A percentile compares a stretch with the other conserved stretches of the same genome.
Evolutionary conservation across 2,113 vertebrate species (phyloP).

Genomic region (Leptobrachium leishanense): DNA sequence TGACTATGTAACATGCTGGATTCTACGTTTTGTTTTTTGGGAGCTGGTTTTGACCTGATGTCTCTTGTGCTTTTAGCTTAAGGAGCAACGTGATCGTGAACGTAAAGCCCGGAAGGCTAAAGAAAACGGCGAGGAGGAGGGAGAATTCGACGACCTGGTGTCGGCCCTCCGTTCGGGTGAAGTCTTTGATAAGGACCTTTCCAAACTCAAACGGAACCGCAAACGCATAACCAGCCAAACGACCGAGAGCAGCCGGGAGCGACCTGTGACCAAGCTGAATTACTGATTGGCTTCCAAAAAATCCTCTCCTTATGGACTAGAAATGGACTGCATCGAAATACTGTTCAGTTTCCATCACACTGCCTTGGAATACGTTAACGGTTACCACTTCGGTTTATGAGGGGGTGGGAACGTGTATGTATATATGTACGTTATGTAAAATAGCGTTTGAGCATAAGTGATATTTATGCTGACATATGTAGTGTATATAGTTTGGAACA

Average conservation of each 20-base stretch:
- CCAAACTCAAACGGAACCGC: slow-evolving; percentile 95
- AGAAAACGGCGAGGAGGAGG: slow-evolving; percentile 90
- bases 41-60: too few relatives aligned
- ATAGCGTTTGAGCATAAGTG: slow-evolving; percentile 52
- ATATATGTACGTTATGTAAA: slow-evolving; percentile 61
- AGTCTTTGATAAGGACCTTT: slow-evolving; percentile 97
- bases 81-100: slow-evolving; percentile 92
- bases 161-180: slow-evolving; percentile 93
- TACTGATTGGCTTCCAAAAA: slow-evolving; percentile 67
- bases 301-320: slow-evolving; percentile 42
- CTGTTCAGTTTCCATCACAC: slow-evolving; percentile 49
- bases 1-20: too few relatives aligned
- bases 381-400: slow-evolving; percentile 3
- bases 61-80: slow-evolving; percentile 71
- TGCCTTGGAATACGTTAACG: slow-evolving; percentile 56
- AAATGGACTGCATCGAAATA: slow-evolving; percentile 51
- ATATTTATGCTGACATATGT: slow-evolving; percentile 55
- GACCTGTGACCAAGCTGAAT: slow-evolving; percentile 94
- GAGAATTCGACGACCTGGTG: slow-evolving; percentile 96
- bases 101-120: slow-evolving; percentile 88
- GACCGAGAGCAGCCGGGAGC: slow-evolving; percentile 83
- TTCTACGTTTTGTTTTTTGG: too few relatives aligned
- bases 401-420: slow-evolving; percentile 48
- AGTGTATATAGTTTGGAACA: slow-evolving; percentile 52
- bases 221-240: slow-evolving; percentile 88